Evolutionary conservation across 64 coral and sea anemone species (phyloP), one percentile per base, ranked within the genome.

Genomic region (Exaiptasia diaphana): DNA sequence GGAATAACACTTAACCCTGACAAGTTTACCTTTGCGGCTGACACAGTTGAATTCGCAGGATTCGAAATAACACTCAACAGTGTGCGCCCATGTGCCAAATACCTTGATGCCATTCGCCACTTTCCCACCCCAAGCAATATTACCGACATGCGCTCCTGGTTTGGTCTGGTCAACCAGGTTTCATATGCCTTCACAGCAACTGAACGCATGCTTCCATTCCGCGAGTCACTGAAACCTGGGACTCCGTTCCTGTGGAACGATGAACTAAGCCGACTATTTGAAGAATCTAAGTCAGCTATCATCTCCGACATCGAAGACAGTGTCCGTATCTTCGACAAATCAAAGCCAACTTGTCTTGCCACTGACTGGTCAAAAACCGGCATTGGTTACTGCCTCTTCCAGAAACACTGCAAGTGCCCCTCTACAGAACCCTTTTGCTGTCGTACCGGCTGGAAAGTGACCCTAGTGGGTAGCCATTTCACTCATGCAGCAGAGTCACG

Each of bases 271-370:
- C 23, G 58, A 15, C 31, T 88, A n/a, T 74, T 80, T 25, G 39
- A 81, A 15, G 63, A 67, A 56, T 88, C 68, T 9, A 87, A 78
- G 73, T 38, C 57, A 15, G 23, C 54, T 3, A 88, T 80, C 29
- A 88, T 88, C 23, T 73, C 61, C 22, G 67, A 79, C 13, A 88
- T 88, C 41, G 75, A 88, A 69, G 74, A n/a, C 54, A 50, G 86
- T 9, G 35, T 88, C 60, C 62, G 22, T 32, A 88, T 88, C 43
- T 79, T 88, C 43, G 74, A 88, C 62, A 88, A 88, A 67, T 69
- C 74, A 1, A 87, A 87, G 29, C 83, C 73, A 36, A 77, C 83
- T 1, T 87, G 83, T 43, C 83, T 87, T 0, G 73, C 72, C 24
- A 77, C 73, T 26, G 73, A 76, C 41, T 77, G 71, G 83, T 77